phyloP scores from a whole-genome alignment of 2,113 vertebrate genomes.

The Petroica traversi region DNA sequence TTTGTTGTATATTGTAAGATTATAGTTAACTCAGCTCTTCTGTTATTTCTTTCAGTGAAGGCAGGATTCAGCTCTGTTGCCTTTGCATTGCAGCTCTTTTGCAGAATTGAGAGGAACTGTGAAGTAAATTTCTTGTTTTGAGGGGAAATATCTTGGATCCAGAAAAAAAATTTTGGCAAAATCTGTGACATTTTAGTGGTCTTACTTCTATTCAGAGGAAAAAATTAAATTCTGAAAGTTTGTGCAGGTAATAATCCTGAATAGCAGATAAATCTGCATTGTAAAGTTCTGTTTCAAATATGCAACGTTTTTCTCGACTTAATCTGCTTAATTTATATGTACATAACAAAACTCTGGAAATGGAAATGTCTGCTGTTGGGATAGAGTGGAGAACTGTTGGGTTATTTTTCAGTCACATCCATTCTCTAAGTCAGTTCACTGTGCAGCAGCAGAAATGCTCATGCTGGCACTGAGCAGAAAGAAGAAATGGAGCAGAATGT shows the following conservation, averaged over 20 bases:
- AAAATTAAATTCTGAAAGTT: not conserved
- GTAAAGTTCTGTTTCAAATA: not conserved
- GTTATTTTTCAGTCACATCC: not conserved
- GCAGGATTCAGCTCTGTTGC: not conserved
- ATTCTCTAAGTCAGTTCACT: not conserved
- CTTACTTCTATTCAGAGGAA: not conserved
- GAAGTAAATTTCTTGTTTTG: not conserved
- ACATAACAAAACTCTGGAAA: not conserved
- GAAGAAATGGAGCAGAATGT: not conserved
- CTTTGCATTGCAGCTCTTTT: not conserved
- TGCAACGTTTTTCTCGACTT: not conserved
- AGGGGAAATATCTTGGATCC: not conserved
- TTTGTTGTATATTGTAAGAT: not conserved
- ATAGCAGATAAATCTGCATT: not conserved
- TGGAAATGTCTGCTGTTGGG: not conserved
- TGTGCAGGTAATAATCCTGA: not conserved
- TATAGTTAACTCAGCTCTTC: not conserved
- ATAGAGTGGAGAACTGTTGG: fast-evolving
- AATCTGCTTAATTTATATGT: not conserved
- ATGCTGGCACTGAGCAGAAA: not conserved
- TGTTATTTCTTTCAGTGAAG: not conserved
- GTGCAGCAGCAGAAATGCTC: not conserved
- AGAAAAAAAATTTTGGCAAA: not conserved
- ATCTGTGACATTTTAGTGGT: not conserved
- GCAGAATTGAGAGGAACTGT: not conserved